These are phyloP conservation scores for Notechis scutatus DNA, from an alignment of 2,113 vertebrate species.

Conservation along the genomic window DNA sequence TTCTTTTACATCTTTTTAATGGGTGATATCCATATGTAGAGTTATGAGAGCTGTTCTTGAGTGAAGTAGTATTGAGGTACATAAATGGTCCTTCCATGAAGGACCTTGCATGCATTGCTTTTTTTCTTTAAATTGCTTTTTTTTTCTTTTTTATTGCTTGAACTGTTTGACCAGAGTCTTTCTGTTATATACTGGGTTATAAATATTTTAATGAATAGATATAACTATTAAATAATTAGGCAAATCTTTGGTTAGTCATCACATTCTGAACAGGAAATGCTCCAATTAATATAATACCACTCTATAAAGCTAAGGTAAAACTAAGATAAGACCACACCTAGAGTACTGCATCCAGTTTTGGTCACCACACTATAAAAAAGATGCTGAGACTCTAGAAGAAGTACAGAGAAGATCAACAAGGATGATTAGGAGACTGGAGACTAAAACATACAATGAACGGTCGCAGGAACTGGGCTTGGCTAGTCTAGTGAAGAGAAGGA, in stretches of 20 bases:
- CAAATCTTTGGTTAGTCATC: neutral
- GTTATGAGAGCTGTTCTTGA: neutral
- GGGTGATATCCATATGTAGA: neutral
- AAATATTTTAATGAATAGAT: neutral
- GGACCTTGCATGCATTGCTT: neutral
- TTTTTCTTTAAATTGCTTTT: neutral
- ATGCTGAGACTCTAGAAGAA: too few relatives aligned
- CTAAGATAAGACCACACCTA: too few relatives aligned
- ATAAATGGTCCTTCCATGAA: neutral
- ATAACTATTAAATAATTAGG: neutral
- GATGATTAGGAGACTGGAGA: too few relatives aligned
- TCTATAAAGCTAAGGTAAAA: too few relatives aligned
- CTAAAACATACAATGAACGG: too few relatives aligned
- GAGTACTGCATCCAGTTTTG: too few relatives aligned
- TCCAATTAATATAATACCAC: neutral
- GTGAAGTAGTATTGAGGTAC: neutral
- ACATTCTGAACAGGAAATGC: neutral
- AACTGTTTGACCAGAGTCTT: neutral
- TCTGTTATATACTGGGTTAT: neutral
- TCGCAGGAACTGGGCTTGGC: too few relatives aligned
- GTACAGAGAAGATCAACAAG: too few relatives aligned
- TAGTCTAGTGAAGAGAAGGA: too few relatives aligned
- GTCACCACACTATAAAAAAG: too few relatives aligned
- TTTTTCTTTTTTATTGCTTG: neutral
- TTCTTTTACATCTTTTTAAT: neutral